phyloP scores from a whole-genome alignment of 2,888 invertebrate genomes.

The Melanchra persicariae region DNA sequence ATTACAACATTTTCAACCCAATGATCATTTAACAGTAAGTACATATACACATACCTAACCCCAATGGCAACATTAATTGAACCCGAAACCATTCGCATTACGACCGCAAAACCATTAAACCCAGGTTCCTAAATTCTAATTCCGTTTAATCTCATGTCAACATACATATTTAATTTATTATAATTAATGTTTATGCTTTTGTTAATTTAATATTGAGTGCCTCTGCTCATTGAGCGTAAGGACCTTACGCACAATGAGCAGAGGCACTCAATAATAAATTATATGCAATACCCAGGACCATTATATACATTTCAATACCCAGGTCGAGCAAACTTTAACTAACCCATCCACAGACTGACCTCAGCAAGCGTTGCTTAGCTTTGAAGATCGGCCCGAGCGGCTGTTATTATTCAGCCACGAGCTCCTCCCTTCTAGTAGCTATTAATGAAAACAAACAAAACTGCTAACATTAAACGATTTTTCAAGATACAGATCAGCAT shows the following conservation, averaged over 20 bases:
- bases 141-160: conserved; percentile 4
- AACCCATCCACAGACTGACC: too few species aligned
- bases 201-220: too few species aligned
- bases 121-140: conserved; percentile 12
- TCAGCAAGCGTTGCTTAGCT: too few species aligned
- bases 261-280: too few species aligned
- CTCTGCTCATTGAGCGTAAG: too few species aligned
- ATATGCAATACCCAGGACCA: too few species aligned
- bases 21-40: neutral
- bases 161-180: neutral
- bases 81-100: neutral
- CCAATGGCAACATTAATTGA: conserved; percentile 7
- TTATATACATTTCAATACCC: too few species aligned
- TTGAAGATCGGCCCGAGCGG: too few species aligned
- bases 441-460: neutral
- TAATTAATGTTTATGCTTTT: neutral
- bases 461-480: neutral
- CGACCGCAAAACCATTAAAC: neutral
- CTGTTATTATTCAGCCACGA: too few species aligned
- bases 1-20: neutral
- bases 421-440: neutral
- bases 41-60: neutral
- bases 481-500: neutral
- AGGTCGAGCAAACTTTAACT: too few species aligned
- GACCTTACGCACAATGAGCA: too few species aligned